phyloP scores from a whole-genome alignment of 2,888 invertebrate genomes.

The Diarsia brunnea region DNA sequence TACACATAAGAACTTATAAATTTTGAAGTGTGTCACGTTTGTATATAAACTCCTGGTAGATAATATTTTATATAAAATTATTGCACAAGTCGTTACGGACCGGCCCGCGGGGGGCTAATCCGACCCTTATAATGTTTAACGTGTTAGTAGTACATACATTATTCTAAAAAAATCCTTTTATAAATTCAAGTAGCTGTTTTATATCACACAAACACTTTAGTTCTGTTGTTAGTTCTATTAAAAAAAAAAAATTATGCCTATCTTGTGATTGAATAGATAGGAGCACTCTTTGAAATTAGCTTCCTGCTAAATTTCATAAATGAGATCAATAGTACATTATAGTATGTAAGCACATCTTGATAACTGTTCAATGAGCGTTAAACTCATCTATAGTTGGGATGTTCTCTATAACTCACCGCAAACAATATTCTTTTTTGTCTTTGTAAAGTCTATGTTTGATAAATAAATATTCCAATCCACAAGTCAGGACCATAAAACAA shows the following conservation, averaged over 20 bases:
- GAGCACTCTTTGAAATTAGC: slow-evolving; percentile 65
- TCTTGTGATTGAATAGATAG: slow-evolving; percentile 68
- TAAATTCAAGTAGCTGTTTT: slow-evolving; percentile 67
- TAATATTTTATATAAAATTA: slow-evolving; percentile 70
- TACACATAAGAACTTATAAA: slow-evolving; percentile 78
- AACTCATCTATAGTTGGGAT: slow-evolving; percentile 66
- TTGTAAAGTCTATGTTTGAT: slow-evolving; percentile 70
- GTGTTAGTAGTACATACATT: slow-evolving; percentile 59
- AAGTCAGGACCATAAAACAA: slow-evolving; percentile 54
- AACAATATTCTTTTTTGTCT: slow-evolving; percentile 70
- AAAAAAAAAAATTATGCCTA: too few species aligned
- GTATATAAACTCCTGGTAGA: slow-evolving; percentile 69
- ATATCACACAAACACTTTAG: slow-evolving; percentile 74
- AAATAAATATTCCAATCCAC: slow-evolving; percentile 65
- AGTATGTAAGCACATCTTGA: slow-evolving; percentile 70
- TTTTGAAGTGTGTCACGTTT: slow-evolving; percentile 70
- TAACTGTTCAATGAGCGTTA: slow-evolving; percentile 80
- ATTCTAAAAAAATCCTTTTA: slow-evolving; percentile 58
- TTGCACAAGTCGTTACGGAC: slow-evolving; percentile 70
- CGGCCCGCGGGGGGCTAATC: slow-evolving; percentile 23
- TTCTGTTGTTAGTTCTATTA: slow-evolving; percentile 69
- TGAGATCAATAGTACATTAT: slow-evolving; percentile 83
- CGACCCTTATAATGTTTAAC: slow-evolving; percentile 54
- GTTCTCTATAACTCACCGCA: slow-evolving; percentile 75
- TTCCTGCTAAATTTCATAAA: slow-evolving; percentile 72